Conservation (phyloP, 2,113 vertebrate species). For the Microtus ochrogaster region DNA sequence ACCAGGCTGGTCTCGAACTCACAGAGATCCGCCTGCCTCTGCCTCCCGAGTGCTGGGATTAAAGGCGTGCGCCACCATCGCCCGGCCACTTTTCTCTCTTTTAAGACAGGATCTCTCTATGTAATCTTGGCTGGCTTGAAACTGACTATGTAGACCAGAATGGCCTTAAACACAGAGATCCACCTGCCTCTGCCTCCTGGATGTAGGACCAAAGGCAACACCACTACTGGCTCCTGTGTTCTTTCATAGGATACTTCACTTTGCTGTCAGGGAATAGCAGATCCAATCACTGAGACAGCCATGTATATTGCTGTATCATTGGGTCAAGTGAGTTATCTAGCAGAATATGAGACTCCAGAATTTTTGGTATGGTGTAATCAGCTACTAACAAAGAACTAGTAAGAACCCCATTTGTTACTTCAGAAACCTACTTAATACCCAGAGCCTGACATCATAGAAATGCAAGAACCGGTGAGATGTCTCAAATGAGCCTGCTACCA, state of each 20-base stretch:
- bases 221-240: neutral
- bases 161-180: neutral
- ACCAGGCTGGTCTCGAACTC: too few species aligned
- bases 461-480: too few species aligned
- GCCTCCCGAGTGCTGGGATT: too few species aligned
- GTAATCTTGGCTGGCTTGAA: neutral
- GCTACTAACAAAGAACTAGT: neutral
- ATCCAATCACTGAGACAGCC: neutral
- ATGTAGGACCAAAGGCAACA: neutral
- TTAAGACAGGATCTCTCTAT: neutral
- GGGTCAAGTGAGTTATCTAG: neutral
- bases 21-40: too few species aligned
- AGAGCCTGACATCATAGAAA: neutral
- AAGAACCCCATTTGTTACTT: neutral
- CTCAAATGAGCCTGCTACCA: neutral
- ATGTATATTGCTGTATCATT: neutral
- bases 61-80: too few species aligned
- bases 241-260: neutral
- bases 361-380: neutral
- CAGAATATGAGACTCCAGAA: neutral
- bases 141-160: neutral
- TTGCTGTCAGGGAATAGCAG: neutral
- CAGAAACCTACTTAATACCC: neutral
- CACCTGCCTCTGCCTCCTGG: neutral
- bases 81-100: neutral